Evolutionary conservation across 2,113 vertebrate genomes (phyloP).

Genomic region (chimpanzee (Pan troglodytes)): NHGRI_mPanTro3-v2.1_pri NC_072415.2:69514501-69515000

Average conservation of each 20-base stretch:
- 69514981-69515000: neutral
- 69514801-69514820: neutral
- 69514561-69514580: neutral
- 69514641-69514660: neutral
- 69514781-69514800: neutral
- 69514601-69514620: neutral
- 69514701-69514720: neutral
- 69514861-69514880: neutral
- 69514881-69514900: neutral
- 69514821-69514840: neutral
- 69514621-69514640: neutral
- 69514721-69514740: neutral
- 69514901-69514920: conserved; percentile 27
- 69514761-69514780: neutral
- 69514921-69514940: neutral
- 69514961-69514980: neutral
- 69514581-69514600: neutral
- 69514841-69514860: neutral
- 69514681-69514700: neutral
- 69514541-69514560: neutral
- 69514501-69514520: neutral
- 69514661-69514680: neutral
- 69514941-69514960: neutral
- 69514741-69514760: neutral
- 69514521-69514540: neutral